These are phyloP conservation scores for Oreochromis grahami DNA, from an alignment of 2,797 vertebrate species.

Conservation along the genomic window DNA sequence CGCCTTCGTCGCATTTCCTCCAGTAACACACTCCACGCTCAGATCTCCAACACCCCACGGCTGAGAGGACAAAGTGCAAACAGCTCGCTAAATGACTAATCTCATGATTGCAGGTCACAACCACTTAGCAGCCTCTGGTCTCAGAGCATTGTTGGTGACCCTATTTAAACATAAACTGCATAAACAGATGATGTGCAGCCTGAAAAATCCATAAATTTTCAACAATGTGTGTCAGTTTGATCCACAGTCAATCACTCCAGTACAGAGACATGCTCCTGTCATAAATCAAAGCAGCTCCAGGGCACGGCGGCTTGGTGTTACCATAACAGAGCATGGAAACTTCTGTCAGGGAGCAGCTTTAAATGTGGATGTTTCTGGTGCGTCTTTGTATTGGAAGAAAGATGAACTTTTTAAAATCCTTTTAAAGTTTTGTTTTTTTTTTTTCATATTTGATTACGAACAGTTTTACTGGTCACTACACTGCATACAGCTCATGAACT, in stretches of 20 bases:
- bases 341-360: background rate
- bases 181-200: background rate
- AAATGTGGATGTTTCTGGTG: background rate
- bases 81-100: background rate
- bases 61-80: background rate
- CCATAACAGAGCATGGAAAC: background rate
- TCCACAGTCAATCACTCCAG: background rate
- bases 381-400: background rate
- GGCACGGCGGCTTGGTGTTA: background rate
- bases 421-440: background rate
- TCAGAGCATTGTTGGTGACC: background rate
- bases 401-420: background rate
- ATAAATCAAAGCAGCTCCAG: background rate
- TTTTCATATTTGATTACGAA: background rate
- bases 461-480: background rate
- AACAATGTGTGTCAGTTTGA: background rate
- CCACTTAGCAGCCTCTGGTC: background rate
- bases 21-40: background rate
- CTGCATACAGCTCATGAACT: background rate
- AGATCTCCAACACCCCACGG: background rate
- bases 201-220: background rate
- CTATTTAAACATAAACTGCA: background rate
- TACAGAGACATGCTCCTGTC: background rate
- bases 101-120: constrained; percentile 9
- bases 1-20: background rate